These are phyloP conservation scores for Neosilurus mollespiculum DNA, from an alignment of 2,797 vertebrate genomes.

Conservation along the genomic window DNA sequence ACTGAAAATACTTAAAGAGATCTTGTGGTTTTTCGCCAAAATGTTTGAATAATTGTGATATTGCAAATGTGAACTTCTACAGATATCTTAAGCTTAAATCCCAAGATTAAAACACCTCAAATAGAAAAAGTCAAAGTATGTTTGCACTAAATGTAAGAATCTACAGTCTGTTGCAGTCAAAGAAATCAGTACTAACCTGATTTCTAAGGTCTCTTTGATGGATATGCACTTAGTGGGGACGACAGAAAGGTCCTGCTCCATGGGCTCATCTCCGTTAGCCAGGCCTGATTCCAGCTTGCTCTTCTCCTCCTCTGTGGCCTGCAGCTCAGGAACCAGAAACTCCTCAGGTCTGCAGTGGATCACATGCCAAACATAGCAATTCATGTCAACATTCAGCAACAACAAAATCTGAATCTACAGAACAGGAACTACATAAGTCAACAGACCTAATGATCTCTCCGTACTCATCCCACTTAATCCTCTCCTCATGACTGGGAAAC, in stretches of 20 bases:
- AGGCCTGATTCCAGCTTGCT: slow-evolving; percentile 91
- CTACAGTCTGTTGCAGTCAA: not conserved
- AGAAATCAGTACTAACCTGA: slow-evolving; percentile 77
- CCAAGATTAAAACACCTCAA: too few relatives aligned
- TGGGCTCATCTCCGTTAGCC: slow-evolving; percentile 94
- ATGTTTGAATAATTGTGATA: not conserved
- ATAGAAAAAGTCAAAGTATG: not conserved
- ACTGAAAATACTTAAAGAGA: not conserved
- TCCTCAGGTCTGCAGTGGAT: slow-evolving; percentile 85
- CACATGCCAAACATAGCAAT: slow-evolving; percentile 9
- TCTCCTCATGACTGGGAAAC: slow-evolving; percentile 96
- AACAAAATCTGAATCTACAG: not conserved
- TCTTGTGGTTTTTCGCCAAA: not conserved
- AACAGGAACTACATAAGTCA: not conserved
- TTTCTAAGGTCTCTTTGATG: slow-evolving; percentile 89
- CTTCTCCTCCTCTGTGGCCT: slow-evolving; percentile 97
- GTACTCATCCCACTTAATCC: slow-evolving; percentile 98
- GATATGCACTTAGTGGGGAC: slow-evolving; percentile 96
- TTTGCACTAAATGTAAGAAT: not conserved
- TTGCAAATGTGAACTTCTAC: not conserved
- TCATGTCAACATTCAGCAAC: not conserved
- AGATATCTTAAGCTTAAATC: not conserved
- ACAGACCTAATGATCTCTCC: slow-evolving; percentile 96
- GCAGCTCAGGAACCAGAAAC: slow-evolving; percentile 96
- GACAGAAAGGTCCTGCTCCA: slow-evolving; percentile 96